These are phyloP conservation scores for Orthonevra nobilis DNA, from an alignment of 2,888 invertebrate genomes.

Conservation along the genomic window DNA sequence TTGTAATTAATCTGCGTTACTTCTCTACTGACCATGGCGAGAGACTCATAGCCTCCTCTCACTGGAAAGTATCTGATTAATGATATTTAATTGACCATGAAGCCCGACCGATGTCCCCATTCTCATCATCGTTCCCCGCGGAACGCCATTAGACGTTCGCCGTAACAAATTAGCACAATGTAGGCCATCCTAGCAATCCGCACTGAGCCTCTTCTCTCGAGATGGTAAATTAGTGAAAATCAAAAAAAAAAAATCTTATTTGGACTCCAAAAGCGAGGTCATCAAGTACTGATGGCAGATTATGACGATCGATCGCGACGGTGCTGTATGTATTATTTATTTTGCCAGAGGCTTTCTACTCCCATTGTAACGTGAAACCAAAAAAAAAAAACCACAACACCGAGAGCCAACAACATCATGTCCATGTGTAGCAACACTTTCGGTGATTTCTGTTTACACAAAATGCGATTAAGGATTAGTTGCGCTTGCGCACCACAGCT, in stretches of 20 bases:
- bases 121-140: conserved; percentile 54
- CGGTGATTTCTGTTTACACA: conserved; percentile 68
- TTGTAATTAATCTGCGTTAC: too few species aligned
- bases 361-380: conserved; percentile 55
- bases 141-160: conserved; percentile 50
- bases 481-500: conserved; percentile 48
- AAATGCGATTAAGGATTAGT: conserved; percentile 70
- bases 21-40: too few species aligned
- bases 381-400: conserved; percentile 41
- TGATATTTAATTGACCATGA: conserved; percentile 53
- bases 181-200: conserved; percentile 34
- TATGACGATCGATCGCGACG: conserved; percentile 46
- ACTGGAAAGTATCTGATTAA: conserved; percentile 43
- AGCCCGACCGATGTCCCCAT: conserved; percentile 57
- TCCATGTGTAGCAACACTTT: conserved; percentile 69
- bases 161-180: conserved; percentile 66
- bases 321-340: conserved; percentile 33
- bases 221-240: conserved; percentile 64
- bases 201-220: not conserved
- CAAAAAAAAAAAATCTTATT: conserved; percentile 65
- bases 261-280: conserved; percentile 39
- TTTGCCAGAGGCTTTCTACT: conserved; percentile 13
- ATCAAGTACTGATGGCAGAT: too few species aligned
- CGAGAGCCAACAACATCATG: conserved; percentile 62
- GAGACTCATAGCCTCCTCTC: not conserved